These are phyloP conservation scores for Clunio marinus DNA, from an alignment of 2,888 invertebrate species.

Conservation along the genomic window DNA sequence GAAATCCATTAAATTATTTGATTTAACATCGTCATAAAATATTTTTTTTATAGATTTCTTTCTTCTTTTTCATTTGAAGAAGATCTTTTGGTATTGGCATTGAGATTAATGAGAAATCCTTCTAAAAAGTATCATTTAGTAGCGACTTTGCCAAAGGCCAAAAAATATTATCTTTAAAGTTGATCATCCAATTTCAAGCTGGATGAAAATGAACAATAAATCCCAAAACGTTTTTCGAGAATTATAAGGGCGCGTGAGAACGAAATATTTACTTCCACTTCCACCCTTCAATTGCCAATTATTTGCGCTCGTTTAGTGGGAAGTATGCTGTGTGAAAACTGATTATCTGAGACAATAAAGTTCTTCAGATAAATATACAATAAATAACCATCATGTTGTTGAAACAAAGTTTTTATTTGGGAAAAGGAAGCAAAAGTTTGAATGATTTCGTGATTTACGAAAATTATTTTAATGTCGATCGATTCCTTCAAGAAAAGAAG, in stretches of 20 bases:
- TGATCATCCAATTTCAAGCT: slow-evolving; percentile 2
- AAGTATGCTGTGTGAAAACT: slow-evolving; percentile 5
- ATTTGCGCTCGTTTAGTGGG: slow-evolving; percentile 37
- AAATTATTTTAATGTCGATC: too few species aligned
- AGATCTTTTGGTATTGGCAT: too few species aligned
- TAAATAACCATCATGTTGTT: too few species aligned
- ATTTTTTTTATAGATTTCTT: background rate
- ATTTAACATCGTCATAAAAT: background rate
- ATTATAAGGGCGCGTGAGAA: slow-evolving; percentile 38
- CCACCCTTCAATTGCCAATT: slow-evolving; percentile 34
- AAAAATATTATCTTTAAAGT: background rate
- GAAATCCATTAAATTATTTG: slow-evolving; percentile 28
- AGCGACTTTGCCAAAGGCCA: slow-evolving; percentile 3
- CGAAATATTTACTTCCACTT: slow-evolving; percentile 23
- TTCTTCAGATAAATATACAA: slow-evolving; percentile 5
- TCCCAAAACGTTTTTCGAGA: background rate
- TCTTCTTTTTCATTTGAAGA: background rate
- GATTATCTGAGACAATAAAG: slow-evolving; percentile 19
- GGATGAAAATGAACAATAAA: slow-evolving; percentile 10
- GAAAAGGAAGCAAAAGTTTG: too few species aligned
- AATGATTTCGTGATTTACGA: too few species aligned
- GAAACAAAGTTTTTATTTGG: too few species aligned
- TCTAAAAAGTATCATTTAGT: background rate
- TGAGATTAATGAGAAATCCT: too few species aligned
- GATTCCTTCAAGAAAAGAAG: too few species aligned